phyloP scores from a whole-genome alignment of 1,140 invertebrate genomes.

The Schlechtendalia chinensis region DNA sequence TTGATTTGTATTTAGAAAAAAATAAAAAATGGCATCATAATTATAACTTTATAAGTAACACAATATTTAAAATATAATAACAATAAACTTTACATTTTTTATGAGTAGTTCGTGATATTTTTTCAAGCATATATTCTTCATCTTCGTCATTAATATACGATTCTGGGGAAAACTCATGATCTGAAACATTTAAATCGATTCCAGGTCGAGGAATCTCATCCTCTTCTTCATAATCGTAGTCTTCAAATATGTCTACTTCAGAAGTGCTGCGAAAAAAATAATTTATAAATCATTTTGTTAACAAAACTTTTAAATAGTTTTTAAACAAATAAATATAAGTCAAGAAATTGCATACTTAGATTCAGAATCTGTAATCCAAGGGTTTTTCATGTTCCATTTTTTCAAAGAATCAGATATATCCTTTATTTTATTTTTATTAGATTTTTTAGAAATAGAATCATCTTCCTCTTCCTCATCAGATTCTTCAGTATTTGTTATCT shows the following conservation, averaged over 20 bases:
- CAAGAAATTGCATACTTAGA: constrained; percentile 58
- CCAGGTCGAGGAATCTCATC: constrained; percentile 56
- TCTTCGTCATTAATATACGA: constrained; percentile 67
- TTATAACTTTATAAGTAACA: background rate
- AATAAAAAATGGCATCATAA: background rate
- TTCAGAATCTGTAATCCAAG: constrained; percentile 68
- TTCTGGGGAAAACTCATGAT: constrained; percentile 87
- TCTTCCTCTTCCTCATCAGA: constrained; percentile 50
- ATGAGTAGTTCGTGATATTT: constrained; percentile 66
- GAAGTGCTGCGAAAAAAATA: constrained; percentile 57
- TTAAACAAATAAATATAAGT: background rate
- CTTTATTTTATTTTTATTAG: constrained; percentile 55
- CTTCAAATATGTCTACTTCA: constrained; percentile 63
- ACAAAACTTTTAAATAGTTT: background rate
- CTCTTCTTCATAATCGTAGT: constrained; percentile 57
- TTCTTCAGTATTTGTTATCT: constrained; percentile 9
- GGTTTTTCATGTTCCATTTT: constrained; percentile 64
- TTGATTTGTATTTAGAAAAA: constrained; percentile 51
- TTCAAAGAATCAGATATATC: constrained; percentile 57
- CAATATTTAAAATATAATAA: background rate
- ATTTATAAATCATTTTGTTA: background rate
- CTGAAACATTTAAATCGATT: constrained; percentile 67
- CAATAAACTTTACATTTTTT: constrained; percentile 21
- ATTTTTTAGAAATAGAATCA: constrained; percentile 36
- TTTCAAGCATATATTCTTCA: constrained; percentile 62